Evolutionary conservation across 2,888 invertebrate species (phyloP), one percentile per base, ranked within the genome.

Genomic region (Choreutis nemorana): DNA sequence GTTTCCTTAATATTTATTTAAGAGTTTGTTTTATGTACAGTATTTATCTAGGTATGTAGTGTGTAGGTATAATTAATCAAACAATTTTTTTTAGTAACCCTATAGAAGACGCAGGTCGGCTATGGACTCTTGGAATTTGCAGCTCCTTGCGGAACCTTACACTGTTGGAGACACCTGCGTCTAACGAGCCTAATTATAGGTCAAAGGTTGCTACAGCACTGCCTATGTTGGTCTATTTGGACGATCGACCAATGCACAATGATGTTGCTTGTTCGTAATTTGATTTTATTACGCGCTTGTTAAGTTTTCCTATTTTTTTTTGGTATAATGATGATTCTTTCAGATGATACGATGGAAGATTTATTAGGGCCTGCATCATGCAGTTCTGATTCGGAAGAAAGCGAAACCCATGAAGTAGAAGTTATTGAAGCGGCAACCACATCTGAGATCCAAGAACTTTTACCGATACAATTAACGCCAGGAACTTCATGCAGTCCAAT

Each of bases 121-220:
- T 78, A 0, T 78, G 78, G 78, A 75, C 70, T 1, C 42, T 78
- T 28, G 72, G 66, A 0, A 65, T 75, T 7, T 78, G 77, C 42
- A 55, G 59, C 6, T 53, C 67, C 1, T 56, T 78, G 2, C 64
- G 75, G 4, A 54, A 45, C 2, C 45, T 78, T 11, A 60, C 56
- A 5, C 36, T 78, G 25, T 40, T 41, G 1, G 70, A 71, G 1
- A 58, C 68, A 3, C 63, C 63, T 1, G 50, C 60, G 6, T 49
- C 72, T 1, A 53, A 63, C 23, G 37, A 44, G 5, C 38, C 47
- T 1, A 48, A 59, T 21, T 77, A 77, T 31, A 57, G 70, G 2
- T 32, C 53, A 1, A 39, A 49, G 2, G 57, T 75, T 2, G 65
- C 66, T 0, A 35, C 60, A 0, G 59, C 64, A 0, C 37, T 78